A percentile compares a stretch with the other conserved stretches of the same genome.
phyloP scores from a whole-genome alignment of 2,888 invertebrate species.

The Calephelis perditalis region DNA sequence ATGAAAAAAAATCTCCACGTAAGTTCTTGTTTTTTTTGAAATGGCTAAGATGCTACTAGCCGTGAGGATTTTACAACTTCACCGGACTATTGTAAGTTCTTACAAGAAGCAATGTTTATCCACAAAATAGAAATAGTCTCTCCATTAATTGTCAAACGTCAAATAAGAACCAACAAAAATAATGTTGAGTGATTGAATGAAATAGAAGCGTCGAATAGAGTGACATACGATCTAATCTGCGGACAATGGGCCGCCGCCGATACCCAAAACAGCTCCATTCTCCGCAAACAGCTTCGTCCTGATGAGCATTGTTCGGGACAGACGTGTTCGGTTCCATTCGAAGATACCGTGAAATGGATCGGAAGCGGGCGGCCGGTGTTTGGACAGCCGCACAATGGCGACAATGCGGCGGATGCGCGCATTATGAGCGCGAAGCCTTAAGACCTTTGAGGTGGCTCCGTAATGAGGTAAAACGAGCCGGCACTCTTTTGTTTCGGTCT shows the following conservation, averaged over 20 bases:
- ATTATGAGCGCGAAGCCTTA: slow-evolving; percentile 41
- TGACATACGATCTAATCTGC: slow-evolving; percentile 36
- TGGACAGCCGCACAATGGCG: slow-evolving; percentile 58
- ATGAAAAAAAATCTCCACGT: too few relatives aligned
- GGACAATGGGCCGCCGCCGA: slow-evolving; percentile 37
- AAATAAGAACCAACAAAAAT: neutral
- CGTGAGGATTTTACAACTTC: too few relatives aligned
- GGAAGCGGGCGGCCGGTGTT: slow-evolving; percentile 43
- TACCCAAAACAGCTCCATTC: slow-evolving; percentile 36
- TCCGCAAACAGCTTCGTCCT: slow-evolving; percentile 3
- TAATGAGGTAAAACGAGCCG: slow-evolving; percentile 68
- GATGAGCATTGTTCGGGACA: slow-evolving; percentile 16
- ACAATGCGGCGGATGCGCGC: slow-evolving; percentile 54
- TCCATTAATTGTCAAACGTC: neutral
- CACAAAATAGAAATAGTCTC: too few relatives aligned
- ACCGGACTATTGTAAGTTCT: too few relatives aligned
- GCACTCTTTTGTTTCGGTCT: slow-evolving; percentile 63
- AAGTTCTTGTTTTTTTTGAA: too few relatives aligned
- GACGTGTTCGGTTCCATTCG: slow-evolving; percentile 20
- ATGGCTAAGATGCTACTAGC: too few relatives aligned
- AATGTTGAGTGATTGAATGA: slow-evolving; percentile 12
- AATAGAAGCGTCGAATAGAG: slow-evolving; percentile 20
- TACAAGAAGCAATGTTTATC: too few relatives aligned
- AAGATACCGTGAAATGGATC: slow-evolving; percentile 41
- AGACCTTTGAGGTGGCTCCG: slow-evolving; percentile 47